Conservation (phyloP, 2,797 vertebrate species). For the Poliocrania exsul region DNA sequence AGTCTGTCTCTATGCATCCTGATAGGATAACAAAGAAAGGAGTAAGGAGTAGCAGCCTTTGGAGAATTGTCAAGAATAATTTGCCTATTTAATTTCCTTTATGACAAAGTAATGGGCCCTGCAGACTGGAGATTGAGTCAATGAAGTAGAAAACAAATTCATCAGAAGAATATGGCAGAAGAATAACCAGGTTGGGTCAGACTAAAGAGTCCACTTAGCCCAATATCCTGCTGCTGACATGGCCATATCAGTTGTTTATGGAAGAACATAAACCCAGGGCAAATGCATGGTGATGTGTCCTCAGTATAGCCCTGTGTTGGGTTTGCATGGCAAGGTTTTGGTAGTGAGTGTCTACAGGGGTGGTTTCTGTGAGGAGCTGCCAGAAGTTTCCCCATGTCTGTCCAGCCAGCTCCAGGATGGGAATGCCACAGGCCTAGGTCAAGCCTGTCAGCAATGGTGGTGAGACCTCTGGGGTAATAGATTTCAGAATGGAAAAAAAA, state of each 20-base stretch:
- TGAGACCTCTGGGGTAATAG: not conserved
- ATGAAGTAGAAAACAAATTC: conserved; percentile 31
- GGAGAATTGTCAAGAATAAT: not conserved
- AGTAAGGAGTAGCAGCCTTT: not conserved
- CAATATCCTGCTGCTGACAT: not conserved
- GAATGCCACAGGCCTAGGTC: not conserved
- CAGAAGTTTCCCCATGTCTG: not conserved
- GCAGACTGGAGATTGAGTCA: not conserved
- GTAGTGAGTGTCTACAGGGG: not conserved
- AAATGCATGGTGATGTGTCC: not conserved
- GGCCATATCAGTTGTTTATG: not conserved
- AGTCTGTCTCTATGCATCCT: not conserved
- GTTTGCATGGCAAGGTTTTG: not conserved
- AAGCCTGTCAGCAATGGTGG: not conserved
- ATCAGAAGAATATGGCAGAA: not conserved
- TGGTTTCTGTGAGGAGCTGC: not conserved
- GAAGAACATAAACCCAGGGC: not conserved
- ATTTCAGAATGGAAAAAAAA: not conserved
- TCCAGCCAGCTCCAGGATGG: fast-evolving
- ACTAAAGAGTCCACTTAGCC: not conserved
- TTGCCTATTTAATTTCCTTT: conserved; percentile 8
- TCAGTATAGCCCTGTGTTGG: not conserved
- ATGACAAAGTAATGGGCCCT: not conserved
- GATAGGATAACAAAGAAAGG: not conserved
- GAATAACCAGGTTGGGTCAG: not conserved